These are phyloP conservation scores for Acrobasis repandana DNA, from an alignment of 2,888 invertebrate genomes.

Conservation along the genomic window DNA sequence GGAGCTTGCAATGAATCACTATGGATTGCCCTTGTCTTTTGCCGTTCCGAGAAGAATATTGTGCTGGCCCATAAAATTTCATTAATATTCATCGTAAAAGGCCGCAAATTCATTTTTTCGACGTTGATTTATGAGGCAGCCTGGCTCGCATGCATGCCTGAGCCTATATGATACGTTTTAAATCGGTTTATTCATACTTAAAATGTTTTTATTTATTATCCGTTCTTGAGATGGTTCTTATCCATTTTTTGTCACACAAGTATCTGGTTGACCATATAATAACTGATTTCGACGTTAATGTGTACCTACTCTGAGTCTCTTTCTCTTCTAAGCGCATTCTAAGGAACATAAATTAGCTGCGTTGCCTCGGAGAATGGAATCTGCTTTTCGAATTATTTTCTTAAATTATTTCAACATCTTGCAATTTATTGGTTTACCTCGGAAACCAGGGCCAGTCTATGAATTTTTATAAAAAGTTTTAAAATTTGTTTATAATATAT, in stretches of 20 bases:
- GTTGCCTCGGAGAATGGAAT: too few relatives aligned
- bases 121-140: conserved; percentile 65
- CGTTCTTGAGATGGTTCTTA: background rate
- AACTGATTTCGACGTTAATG: too few relatives aligned
- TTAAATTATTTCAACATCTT: too few relatives aligned
- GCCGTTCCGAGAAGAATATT: conserved; percentile 39
- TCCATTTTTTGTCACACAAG: background rate
- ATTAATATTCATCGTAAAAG: conserved; percentile 72
- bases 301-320: too few relatives aligned
- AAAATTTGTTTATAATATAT: too few relatives aligned
- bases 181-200: conserved; percentile 37
- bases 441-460: too few relatives aligned
- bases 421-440: too few relatives aligned
- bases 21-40: conserved; percentile 31
- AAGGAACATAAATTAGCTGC: too few relatives aligned
- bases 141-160: conserved; percentile 53
- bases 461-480: too few relatives aligned
- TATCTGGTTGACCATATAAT: background rate
- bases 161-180: conserved; percentile 40
- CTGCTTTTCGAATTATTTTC: too few relatives aligned
- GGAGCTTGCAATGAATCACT: conserved; percentile 22
- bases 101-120: conserved; percentile 66
- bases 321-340: too few relatives aligned
- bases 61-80: conserved; percentile 52
- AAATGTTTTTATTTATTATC: conserved; percentile 29